Evolutionary conservation across 35 echinoderm and acorn worm species (phyloP), one percentile per base, ranked within the genome.

Genomic region (Apostichopus japonicus): DNA sequence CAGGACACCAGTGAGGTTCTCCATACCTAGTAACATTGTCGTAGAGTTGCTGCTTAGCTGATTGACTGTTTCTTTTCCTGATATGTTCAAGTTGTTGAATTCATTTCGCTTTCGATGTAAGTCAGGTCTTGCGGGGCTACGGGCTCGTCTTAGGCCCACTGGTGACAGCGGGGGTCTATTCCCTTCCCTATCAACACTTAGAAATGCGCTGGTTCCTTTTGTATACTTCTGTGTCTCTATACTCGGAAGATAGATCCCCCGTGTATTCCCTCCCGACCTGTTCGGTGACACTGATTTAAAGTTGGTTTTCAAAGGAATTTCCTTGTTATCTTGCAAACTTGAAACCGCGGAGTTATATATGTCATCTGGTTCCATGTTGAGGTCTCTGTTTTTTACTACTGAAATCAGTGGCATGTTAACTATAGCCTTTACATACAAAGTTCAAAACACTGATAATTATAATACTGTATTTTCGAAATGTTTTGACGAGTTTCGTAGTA

Each of bases 121-220:
- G 11, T 67, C 63, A 17, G 63, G 63, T 67, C 19, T 67, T 67
- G 4, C 63, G 11, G 11, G 11, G 11, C 19, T 67, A 11, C 63
- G 11, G 63, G 19, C 63, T 67, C 63, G 11, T 10, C 63, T 11
- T 67, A 19, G 63, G 19, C 63, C 19, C 11, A 67, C 19, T 11
- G 63, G 63, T 67, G 63, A 67, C 63, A 83, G 79, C 13, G 79
- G 24, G 1, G 79, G 79, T 54, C 54, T 83, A 52, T 55, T 33
- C 33, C 79, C 79, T 54, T 83, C 79, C 10, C 79, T 83, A n/a
- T 55, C 79, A 52, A 83, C 79, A 33, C 79, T 54, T 2, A 83
- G 79, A 33, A 83, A 83, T 54, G 79, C 79, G 17, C 79, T 83
- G 14, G 79, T 83, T 83, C 79, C 79, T 83, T 14, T 53, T 24